Evolutionary conservation across 2,797 vertebrate genomes (phyloP), one percentile per base, ranked within the genome.

Genomic region (Darevskia mixta): DNA sequence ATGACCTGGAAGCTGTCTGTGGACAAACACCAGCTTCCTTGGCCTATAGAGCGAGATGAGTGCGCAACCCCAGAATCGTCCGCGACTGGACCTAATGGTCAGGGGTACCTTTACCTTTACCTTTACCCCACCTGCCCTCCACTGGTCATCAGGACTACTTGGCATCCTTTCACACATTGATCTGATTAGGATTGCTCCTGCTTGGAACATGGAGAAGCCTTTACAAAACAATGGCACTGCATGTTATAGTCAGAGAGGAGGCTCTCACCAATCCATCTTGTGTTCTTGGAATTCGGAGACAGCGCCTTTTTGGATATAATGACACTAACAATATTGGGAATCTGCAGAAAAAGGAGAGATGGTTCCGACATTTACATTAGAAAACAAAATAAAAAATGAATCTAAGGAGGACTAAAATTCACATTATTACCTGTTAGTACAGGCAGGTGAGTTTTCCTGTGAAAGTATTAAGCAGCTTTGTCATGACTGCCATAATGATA

Each of bases 401-500:
- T 1, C 49, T 64, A 23, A 64, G 20, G 20, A 64, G 20, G 20
- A 75, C 23, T 15, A 75, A 0, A 83, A n/a, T 75, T 49, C 38
- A 78, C 2, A 8, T 84, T 91, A 79, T 78, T 29, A 35, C 23
- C 55, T 18, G 2, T 23, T 55, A 79, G 11, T 55, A 79, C 25
- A 55, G 11, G 29, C 38, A 79, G 77, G 27, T 20, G 8, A 29
- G 6, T 3, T 86, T 27, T 71, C 87, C 20, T 89, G 90, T 83
- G 2, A 86, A 8, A 0, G 0, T 9, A 5, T 1, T 0, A 0
- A 2, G 1, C 29, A 67, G 18, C 2, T 45, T 85, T 87, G 87
- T 85, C 35, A 79, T 6, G 80, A 2, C 83, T 87, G 88, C 85
- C 43, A 79, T 6, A 82, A 2, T 17, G 25, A 17, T 11, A 29